phyloP scores from a whole-genome alignment of 2,113 vertebrate species.

The Tonatia bakeri region DNA sequence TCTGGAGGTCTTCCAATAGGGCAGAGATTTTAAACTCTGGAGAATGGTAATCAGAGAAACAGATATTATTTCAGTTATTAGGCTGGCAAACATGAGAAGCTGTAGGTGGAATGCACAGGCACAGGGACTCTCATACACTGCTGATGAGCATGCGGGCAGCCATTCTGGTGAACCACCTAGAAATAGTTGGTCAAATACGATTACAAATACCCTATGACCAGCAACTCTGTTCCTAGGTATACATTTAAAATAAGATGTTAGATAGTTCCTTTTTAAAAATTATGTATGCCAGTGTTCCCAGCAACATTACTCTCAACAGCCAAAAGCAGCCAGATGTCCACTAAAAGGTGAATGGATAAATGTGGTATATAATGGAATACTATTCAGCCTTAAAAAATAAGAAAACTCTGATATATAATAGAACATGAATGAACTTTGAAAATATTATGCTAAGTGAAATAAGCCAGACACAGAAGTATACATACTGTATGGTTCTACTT shows the following conservation, averaged over 20 bases:
- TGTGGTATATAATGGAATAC: neutral
- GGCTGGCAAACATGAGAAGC: neutral
- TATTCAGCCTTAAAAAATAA: neutral
- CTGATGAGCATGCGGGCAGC: neutral
- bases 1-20: neutral
- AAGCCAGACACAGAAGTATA: neutral
- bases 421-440: neutral
- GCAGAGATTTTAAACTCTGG: neutral
- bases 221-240: neutral
- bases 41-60: neutral
- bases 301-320: neutral
- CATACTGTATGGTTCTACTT: neutral
- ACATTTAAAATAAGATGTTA: neutral
- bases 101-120: neutral
- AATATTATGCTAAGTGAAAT: neutral
- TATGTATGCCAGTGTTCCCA: neutral
- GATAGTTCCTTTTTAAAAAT: neutral
- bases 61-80: neutral
- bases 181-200: neutral
- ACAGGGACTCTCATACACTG: neutral
- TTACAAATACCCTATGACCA: neutral
- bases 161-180: neutral
- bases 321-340: neutral
- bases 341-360: neutral
- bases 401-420: neutral